Base-by-base conservation (phyloP, 2,888 invertebrate species). In the Plagodis pulveraria region DNA sequence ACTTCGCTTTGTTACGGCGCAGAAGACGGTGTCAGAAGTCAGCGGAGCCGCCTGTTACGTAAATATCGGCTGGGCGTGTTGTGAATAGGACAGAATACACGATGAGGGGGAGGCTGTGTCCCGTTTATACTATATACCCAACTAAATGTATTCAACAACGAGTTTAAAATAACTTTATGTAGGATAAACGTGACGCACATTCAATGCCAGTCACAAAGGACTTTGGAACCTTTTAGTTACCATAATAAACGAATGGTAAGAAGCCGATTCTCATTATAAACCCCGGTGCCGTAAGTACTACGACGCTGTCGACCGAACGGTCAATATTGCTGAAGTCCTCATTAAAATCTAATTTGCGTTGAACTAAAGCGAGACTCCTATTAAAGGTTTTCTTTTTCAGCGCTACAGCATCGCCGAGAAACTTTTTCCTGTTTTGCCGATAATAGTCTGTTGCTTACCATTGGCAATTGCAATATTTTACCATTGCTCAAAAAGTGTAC, bases 11-110 rank as follows among this genome's bases (percentile, higher is more conserved):
- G 75, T 80, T 77, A 79, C 76, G 77, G 73, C 72, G 71, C 76
- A 83, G 81, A 81, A 81, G 80, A 80, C 80, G 80, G 81, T 83
- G 87, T 86, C 86, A 88, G 82, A 80, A 89, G 87, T 86, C 86
- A 84, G 86, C 83, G 78, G 73, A 83, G 81, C 80, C 85, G 87
- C 81, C 84, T 86, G 86, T 87, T 87, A 89, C 88, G 87, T 89
- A 90, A 89, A 91, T 89, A 90, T 88, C 86, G 86, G 81, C 84
- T 83, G 84, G 87, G 89, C 86, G 89, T 89, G 87, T 89, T 84
- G 85, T 83, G 88, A 87, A 87, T 90, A 83, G 89, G 86, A 85
- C 85, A 80, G 89, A 91, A 90, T 89, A 90, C 86, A 81, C 81
- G 87, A 90, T 89, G 87, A 90, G 89, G 86, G 84, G 70, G 66